phyloP scores from a whole-genome alignment of 2,113 vertebrate species.

The Grallaria varia region DNA sequence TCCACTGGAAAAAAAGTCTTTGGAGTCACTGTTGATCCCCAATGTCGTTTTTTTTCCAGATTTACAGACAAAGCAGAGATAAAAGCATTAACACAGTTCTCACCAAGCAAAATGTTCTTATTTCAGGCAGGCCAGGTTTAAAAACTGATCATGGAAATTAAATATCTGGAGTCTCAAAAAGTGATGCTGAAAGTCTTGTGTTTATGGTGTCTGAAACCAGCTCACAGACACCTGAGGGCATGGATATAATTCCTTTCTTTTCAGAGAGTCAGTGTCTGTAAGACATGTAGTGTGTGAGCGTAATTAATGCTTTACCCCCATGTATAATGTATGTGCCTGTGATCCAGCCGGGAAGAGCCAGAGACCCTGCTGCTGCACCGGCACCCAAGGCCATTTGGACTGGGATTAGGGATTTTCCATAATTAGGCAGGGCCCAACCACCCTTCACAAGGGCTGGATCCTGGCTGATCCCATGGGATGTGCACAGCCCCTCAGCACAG shows the following conservation, averaged over 20 bases:
- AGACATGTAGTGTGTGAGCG: neutral
- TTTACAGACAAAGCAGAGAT: neutral
- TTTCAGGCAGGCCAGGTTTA: neutral
- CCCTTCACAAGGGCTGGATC: accelerated
- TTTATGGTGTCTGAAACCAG: neutral
- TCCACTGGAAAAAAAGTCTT: neutral
- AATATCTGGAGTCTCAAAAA: neutral
- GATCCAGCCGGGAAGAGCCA: neutral
- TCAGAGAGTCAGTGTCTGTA: accelerated
- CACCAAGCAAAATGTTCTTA: neutral
- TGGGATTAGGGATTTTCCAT: neutral
- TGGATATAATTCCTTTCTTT: neutral
- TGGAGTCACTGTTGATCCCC: neutral
- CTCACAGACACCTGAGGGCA: accelerated
- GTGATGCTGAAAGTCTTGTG: accelerated
- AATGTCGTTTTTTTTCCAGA: neutral
- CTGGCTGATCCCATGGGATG: neutral
- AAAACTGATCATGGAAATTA: neutral
- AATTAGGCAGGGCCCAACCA: neutral
- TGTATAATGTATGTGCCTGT: neutral
- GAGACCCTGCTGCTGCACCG: neutral
- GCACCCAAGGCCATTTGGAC: neutral
- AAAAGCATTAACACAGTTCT: neutral
- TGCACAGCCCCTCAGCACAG: neutral
- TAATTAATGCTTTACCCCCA: neutral